Conservation (phyloP, 2,888 invertebrate species). For the Cryptophagus acutangulus region DNA sequence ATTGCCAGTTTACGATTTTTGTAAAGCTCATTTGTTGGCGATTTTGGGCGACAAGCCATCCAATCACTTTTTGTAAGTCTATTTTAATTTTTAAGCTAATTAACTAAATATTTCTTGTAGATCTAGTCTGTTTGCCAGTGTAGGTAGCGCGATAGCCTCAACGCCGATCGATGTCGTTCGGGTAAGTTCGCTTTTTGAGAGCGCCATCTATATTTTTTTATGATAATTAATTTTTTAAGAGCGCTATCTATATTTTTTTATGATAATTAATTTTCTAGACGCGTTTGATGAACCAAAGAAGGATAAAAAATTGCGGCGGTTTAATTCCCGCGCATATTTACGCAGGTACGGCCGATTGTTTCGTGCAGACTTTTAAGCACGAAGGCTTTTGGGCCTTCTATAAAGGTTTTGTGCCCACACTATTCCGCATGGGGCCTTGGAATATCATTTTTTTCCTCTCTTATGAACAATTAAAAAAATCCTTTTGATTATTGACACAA, state of each 20-base stretch:
- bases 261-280: constrained; percentile 59
- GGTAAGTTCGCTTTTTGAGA: too few species aligned
- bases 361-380: constrained; percentile 70
- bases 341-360: constrained; percentile 69
- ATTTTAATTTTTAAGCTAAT: constrained; percentile 4
- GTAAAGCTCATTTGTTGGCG: constrained; percentile 68
- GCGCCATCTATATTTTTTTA: constrained; percentile 27
- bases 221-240: too few species aligned
- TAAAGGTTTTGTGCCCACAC: constrained; percentile 94
- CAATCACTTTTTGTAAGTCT: constrained; percentile 80
- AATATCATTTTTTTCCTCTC: constrained; percentile 94
- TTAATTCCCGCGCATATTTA: constrained; percentile 60
- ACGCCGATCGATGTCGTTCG: constrained; percentile 91
- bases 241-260: neutral
- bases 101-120: constrained; percentile 50
- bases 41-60: constrained; percentile 72
- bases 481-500: constrained; percentile 58
- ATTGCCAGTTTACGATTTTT: constrained; percentile 87
- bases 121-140: constrained; percentile 85
- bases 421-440: constrained; percentile 95
- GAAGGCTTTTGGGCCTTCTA: constrained; percentile 86
- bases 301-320: constrained; percentile 50
- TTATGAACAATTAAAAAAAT: constrained; percentile 82
- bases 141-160: constrained; percentile 89
- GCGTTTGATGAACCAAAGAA: constrained; percentile 88